These are phyloP conservation scores for Adelognathus sp. DNA, from an alignment of 2,888 invertebrate genomes.

Conservation along the genomic window DNA sequence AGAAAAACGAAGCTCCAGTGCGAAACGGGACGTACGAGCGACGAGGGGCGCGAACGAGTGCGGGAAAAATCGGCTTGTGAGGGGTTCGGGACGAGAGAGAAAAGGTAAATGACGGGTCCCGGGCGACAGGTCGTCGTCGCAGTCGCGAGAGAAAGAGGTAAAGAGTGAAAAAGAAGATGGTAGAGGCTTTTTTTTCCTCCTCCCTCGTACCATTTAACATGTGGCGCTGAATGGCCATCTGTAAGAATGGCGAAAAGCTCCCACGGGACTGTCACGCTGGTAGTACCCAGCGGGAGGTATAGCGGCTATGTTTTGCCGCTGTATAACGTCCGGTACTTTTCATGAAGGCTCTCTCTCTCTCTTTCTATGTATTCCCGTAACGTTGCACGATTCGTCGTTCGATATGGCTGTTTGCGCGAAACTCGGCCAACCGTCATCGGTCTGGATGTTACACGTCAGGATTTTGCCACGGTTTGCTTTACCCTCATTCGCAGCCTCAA, in stretches of 20 bases:
- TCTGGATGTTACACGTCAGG: conserved; percentile 47
- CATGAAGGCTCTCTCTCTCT: neutral
- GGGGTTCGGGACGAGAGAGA: conserved; percentile 45
- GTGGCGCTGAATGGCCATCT: conserved; percentile 74
- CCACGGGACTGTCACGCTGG: conserved; percentile 56
- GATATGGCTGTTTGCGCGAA: neutral
- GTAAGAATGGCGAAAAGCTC: conserved; percentile 71
- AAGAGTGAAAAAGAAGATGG: conserved; percentile 20
- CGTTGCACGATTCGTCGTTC: neutral
- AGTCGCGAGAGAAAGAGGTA: conserved; percentile 11
- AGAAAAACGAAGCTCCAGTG: neutral
- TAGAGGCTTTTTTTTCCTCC: conserved; percentile 58
- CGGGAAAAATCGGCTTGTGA: conserved; percentile 60
- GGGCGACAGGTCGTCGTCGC: conserved; percentile 49
- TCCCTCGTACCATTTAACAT: conserved; percentile 72
- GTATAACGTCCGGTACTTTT: neutral
- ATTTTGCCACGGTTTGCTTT: conserved; percentile 14
- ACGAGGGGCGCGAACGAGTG: conserved; percentile 34
- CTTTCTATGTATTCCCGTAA: neutral
- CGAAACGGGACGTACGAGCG: conserved; percentile 17
- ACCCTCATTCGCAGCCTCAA: neutral
- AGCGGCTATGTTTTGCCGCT: conserved; percentile 39
- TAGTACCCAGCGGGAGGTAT: conserved; percentile 55
- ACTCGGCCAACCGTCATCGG: conserved; percentile 5
- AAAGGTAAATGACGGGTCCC: conserved; percentile 73